A percentile compares a stretch with the other conserved stretches of the same genome.
Conservation (phyloP, 2,113 vertebrate genomes). For the Alces alces region DNA sequence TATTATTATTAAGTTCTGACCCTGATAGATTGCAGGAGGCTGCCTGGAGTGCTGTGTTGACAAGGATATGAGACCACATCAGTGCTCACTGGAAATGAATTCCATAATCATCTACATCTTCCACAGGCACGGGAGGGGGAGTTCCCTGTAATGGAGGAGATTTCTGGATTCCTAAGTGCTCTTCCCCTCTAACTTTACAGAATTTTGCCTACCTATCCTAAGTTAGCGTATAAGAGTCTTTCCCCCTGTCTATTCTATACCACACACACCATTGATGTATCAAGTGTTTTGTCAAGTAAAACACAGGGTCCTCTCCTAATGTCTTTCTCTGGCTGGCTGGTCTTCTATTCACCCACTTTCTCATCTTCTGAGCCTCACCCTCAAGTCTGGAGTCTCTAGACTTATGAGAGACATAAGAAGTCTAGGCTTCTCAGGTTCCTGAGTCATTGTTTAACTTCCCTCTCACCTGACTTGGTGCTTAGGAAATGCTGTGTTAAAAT, state of each 20-base stretch:
- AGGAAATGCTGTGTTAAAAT: not conserved
- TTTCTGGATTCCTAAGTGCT: not conserved
- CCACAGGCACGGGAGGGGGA: not conserved
- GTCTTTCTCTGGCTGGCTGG: not conserved
- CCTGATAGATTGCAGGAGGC: not conserved
- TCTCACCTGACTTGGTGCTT: not conserved
- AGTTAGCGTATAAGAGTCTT: not conserved
- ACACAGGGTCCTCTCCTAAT: not conserved
- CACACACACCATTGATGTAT: too few relatives aligned
- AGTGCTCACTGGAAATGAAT: not conserved
- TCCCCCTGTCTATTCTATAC: too few relatives aligned
- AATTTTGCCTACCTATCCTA: not conserved
- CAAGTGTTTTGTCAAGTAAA: not conserved
- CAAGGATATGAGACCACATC: not conserved
- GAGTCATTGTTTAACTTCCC: not conserved
- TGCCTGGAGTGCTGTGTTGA: not conserved
- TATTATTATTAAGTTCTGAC: not conserved
- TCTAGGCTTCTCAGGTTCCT: not conserved
- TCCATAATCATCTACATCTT: not conserved
- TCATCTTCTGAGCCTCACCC: not conserved
- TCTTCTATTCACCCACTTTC: not conserved
- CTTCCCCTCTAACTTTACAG: not conserved
- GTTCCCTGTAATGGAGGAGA: not conserved
- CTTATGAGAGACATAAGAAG: not conserved
- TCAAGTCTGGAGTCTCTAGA: not conserved